Conservation (phyloP, 2,113 vertebrate genomes). For the Electrona antarctica region DNA sequence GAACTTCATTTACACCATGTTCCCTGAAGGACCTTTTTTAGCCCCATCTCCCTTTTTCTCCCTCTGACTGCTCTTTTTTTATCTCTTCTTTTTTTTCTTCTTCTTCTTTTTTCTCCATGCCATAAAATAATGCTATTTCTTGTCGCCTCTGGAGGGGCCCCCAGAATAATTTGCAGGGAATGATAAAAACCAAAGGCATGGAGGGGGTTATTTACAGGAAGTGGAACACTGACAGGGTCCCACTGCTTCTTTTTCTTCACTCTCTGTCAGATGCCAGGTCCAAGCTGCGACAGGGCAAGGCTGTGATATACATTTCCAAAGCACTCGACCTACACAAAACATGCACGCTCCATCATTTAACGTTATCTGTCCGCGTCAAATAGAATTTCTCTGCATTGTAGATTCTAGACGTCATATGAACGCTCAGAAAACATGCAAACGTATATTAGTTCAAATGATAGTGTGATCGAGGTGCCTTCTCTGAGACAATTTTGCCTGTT, state of each 20-base stretch:
- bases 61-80: conserved; percentile 64
- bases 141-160: conserved; percentile 68
- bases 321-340: conserved; percentile 33
- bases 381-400: conserved; percentile 20
- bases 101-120: conserved; percentile 81
- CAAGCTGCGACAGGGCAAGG: conserved; percentile 56
- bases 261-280: conserved; percentile 62
- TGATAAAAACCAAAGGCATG: conserved; percentile 78
- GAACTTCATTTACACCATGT: conserved; percentile 99
- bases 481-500: conserved; percentile 72
- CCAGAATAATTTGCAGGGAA: conserved; percentile 74
- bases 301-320: conserved; percentile 60
- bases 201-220: conserved; percentile 79
- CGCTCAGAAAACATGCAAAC: conserved; percentile 42
- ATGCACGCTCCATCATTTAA: conserved; percentile 31
- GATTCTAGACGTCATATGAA: conserved; percentile 37
- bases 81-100: conserved; percentile 35
- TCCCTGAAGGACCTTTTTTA: conserved; percentile 98
- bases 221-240: conserved; percentile 65
- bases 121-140: conserved; percentile 95
- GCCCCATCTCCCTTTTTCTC: conserved; percentile 76
- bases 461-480: conserved; percentile 70
- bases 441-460: conserved; percentile 58
- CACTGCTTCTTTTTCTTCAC: conserved; percentile 60
- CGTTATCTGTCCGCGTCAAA: conserved; percentile 36